phyloP scores from a whole-genome alignment of 1,140 invertebrate genomes.

The Drosophila rhopaloa region DNA sequence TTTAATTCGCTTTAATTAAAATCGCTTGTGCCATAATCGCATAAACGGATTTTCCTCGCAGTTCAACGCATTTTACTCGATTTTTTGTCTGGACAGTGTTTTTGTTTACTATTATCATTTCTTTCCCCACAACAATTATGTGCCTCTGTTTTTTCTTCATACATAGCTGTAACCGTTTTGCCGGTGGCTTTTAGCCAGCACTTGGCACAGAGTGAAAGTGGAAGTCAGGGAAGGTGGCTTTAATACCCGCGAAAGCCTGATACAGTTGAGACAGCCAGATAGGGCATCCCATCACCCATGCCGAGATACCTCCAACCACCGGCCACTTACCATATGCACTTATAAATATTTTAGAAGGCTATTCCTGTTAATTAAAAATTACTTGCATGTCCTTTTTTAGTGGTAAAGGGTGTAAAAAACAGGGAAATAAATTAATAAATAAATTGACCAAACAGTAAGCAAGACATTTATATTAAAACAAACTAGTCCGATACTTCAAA shows the following conservation, averaged over 20 bases:
- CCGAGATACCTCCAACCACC: conserved; percentile 7
- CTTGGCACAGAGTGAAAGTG: conserved; percentile 73
- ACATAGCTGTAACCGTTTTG: conserved; percentile 44
- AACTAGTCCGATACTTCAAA: too few relatives aligned
- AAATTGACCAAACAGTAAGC: too few relatives aligned
- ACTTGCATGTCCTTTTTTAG: too few relatives aligned
- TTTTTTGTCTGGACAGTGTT: conserved; percentile 56
- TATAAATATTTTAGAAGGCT: background rate
- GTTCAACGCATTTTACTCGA: conserved; percentile 68
- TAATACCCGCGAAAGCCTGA: conserved; percentile 52
- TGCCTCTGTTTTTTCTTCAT: conserved; percentile 46
- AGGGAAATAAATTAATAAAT: too few relatives aligned
- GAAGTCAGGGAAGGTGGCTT: conserved; percentile 63
- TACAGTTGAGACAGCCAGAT: conserved; percentile 34
- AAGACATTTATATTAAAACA: too few relatives aligned
- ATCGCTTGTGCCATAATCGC: conserved; percentile 61
- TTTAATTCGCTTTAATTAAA: conserved; percentile 79
- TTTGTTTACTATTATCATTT: conserved; percentile 53
- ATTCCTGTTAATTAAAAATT: too few relatives aligned
- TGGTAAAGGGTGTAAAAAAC: too few relatives aligned
- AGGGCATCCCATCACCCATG: conserved; percentile 14
- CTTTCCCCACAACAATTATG: conserved; percentile 45
- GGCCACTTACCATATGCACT: conserved; percentile 9
- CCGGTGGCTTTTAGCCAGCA: conserved; percentile 41
- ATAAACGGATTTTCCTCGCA: conserved; percentile 32